Base-by-base conservation (phyloP, 1,140 invertebrate species). In the Nasonia vitripennis region DNA sequence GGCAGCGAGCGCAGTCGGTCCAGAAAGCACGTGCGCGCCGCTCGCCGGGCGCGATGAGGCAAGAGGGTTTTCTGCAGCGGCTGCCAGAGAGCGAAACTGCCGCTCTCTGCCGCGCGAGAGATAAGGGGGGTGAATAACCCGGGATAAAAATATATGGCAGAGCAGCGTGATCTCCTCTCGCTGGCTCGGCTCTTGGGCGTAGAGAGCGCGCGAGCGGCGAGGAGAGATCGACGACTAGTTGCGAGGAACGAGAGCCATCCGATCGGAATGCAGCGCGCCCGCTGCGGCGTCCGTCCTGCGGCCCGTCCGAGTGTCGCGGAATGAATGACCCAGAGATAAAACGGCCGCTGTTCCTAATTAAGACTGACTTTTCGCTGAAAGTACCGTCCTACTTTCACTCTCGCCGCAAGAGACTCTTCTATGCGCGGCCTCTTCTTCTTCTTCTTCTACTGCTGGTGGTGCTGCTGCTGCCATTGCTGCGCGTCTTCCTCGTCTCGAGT, bases 261-360 rank as follows among this genome's bases (percentile, higher is more conserved):
- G 90, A 91, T 92, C 70, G 92, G 91, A 92, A 93, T 92, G 91
- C 89, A 62, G 20, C 55, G 20, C 55, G 87, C 87, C 89, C 89
- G 87, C 88, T 88, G 86, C 89, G 88, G 80, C 85, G 88, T 90
- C 89, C 87, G 48, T 88, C 83, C 88, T 89, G 87, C 87, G 87
- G 80, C 85, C 86, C 86, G 86, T 90, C 90, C 88, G 89, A 91
- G 89, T 91, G 89, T 91, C 90, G 88, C 89, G 89, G 89, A 92
- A 92, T 90, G 89, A 93, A 91, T 92, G 90, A 91, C 90, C 90
- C 88, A 92, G 87, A 91, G 91, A 92, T 92, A 91, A 92, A 92
- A 91, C 86, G 86, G 89, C 87, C 87, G 87, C 88, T 83, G 90
- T 89, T 89, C 89, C 90, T 91, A 91, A 92, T 92, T 91, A 91